A percentile compares a stretch with the other conserved stretches of the same genome.
Conservation (phyloP, 2,888 invertebrate genomes). For the Emesis furor region DNA sequence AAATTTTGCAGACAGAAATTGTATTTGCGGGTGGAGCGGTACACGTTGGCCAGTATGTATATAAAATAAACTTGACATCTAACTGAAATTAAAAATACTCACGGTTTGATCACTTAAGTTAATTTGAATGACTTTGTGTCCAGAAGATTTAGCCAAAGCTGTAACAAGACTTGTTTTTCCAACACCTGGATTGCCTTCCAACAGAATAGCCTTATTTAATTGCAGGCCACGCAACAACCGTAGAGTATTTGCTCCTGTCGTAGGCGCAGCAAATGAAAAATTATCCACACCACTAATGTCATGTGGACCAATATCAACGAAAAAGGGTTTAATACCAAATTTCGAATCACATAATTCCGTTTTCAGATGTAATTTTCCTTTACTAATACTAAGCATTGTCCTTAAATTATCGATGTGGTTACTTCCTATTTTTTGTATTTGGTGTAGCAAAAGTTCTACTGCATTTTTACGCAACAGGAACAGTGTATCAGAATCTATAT, state of each 20-base stretch:
- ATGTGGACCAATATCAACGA: slow-evolving; percentile 91
- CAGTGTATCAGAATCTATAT: slow-evolving; percentile 92
- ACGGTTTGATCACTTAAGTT: slow-evolving; percentile 99
- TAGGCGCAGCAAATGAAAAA: slow-evolving; percentile 96
- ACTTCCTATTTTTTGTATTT: slow-evolving; percentile 87
- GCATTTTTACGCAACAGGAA: slow-evolving; percentile 89
- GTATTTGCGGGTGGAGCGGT: too few species aligned
- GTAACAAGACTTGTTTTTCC: slow-evolving; percentile 99
- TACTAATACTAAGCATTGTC: slow-evolving; percentile 82
- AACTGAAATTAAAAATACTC: slow-evolving; percentile 79
- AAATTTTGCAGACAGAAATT: too few species aligned
- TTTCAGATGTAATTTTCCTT: slow-evolving; percentile 79
- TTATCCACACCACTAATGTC: slow-evolving; percentile 79
- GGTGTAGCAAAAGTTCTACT: slow-evolving; percentile 91
- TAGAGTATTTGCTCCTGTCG: slow-evolving; percentile 96
- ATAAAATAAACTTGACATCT: not conserved
- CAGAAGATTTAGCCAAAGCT: slow-evolving; percentile 96
- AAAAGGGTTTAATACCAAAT: slow-evolving; percentile 96
- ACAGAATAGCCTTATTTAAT: slow-evolving; percentile 97
- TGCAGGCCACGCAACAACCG: slow-evolving; percentile 97
- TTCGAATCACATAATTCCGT: slow-evolving; percentile 83
- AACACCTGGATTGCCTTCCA: slow-evolving; percentile 99
- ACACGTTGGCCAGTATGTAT: too few species aligned
- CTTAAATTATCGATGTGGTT: slow-evolving; percentile 82
- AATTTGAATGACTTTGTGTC: slow-evolving; percentile 97